Percentiles rank a stretch among this genome's conserved stretches.
phyloP scores from a whole-genome alignment of 2,797 vertebrate species.

The Monodelphis domestica region DNA sequence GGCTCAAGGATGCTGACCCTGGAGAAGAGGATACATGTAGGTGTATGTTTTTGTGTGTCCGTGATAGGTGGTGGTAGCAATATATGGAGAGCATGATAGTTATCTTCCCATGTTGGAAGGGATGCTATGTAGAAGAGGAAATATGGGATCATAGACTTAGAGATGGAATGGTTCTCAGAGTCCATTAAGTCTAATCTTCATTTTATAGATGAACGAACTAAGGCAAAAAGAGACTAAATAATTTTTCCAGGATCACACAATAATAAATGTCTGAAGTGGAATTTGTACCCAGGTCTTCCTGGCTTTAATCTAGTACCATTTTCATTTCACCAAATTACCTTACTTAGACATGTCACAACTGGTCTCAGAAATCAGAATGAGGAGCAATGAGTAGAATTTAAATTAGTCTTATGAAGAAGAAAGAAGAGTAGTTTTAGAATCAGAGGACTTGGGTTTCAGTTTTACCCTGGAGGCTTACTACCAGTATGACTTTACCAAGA shows the following conservation, averaged over 20 bases:
- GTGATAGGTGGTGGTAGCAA: not conserved
- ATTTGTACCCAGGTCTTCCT: not conserved
- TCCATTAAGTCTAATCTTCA: not conserved
- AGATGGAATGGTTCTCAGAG: not conserved
- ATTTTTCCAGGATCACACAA: not conserved
- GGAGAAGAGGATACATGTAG: not conserved
- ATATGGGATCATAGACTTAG: not conserved
- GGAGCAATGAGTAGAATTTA: not conserved
- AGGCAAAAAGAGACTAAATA: not conserved
- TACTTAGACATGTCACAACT: not conserved
- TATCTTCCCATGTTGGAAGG: not conserved
- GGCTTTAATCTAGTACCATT: not conserved
- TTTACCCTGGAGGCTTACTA: not conserved
- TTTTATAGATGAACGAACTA: not conserved
- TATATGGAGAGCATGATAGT: not conserved
- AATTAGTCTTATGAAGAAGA: not conserved
- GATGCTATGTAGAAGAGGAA: not conserved
- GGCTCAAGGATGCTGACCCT: not conserved
- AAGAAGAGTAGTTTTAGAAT: not conserved
- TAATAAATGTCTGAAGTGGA: not conserved
- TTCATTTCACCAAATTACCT: not conserved
- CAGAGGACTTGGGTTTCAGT: not conserved
- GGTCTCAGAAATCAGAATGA: not conserved
- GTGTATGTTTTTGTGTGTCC: no score
- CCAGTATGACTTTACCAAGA: not conserved